phyloP scores from a whole-genome alignment of 2,113 vertebrate genomes.

The Anolis sagrei region DNA sequence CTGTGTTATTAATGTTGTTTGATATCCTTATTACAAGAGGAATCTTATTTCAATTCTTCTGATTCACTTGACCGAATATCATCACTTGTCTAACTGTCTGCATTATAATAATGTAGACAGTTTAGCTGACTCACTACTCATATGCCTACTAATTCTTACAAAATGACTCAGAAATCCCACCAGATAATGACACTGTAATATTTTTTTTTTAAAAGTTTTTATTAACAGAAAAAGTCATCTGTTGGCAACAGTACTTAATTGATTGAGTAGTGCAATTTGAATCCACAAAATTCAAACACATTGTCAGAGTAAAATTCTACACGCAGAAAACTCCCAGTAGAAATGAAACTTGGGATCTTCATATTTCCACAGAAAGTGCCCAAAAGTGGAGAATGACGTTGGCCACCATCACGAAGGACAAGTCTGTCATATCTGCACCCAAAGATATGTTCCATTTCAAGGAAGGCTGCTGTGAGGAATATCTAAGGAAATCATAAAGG shows the following conservation, averaged over 20 bases:
- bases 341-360: constrained; percentile 56
- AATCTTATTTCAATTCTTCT: no score
- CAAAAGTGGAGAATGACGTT: constrained; percentile 52
- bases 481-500: constrained; percentile 61
- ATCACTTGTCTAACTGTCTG: background rate
- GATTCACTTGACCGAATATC: no score
- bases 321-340: constrained; percentile 66
- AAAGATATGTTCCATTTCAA: constrained; percentile 65
- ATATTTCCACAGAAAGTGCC: constrained; percentile 67
- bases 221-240: constrained; percentile 15
- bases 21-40: no score
- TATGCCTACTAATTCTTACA: background rate
- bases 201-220: background rate
- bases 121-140: background rate
- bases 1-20: no score
- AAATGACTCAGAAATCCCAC: background rate
- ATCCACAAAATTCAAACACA: constrained; percentile 60
- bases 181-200: background rate
- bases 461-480: constrained; percentile 60
- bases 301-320: constrained; percentile 70
- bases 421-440: constrained; percentile 67
- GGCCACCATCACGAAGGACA: constrained; percentile 68
- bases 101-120: background rate
- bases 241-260: constrained; percentile 45
- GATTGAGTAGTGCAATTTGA: constrained; percentile 62